Conservation (phyloP, 2,113 vertebrate genomes). For the Chlorodrepanis virens region DNA sequence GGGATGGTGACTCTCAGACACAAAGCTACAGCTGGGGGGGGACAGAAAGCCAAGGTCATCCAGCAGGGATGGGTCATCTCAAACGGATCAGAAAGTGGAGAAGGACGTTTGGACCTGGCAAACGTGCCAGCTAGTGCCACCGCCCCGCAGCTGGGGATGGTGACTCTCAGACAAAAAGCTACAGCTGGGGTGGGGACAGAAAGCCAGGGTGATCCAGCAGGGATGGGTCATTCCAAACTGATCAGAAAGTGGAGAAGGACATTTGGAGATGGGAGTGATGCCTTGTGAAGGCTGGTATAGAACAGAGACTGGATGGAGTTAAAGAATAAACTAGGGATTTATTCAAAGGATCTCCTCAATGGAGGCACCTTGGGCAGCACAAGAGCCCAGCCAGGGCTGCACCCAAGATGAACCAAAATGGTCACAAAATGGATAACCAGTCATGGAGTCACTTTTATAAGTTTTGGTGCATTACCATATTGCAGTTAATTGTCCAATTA, state of each 20-base stretch:
- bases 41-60: not conserved
- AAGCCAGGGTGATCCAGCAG: not conserved
- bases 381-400: not conserved
- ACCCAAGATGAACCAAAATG: not conserved
- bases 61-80: not conserved
- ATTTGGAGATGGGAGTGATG: not conserved
- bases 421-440: not conserved
- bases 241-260: no score
- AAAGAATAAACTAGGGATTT: not conserved
- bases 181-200: not conserved
- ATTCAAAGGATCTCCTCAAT: not conserved
- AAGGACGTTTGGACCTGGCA: not conserved
- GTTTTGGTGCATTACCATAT: not conserved
- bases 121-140: not conserved
- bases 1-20: fast-evolving
- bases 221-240: not conserved
- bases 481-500: not conserved
- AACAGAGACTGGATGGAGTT: not conserved
- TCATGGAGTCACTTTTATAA: not conserved
- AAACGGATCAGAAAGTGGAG: fast-evolving
- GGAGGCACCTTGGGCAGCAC: not conserved
- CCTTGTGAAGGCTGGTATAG: not conserved
- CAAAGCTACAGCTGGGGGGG: not conserved
- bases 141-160: fast-evolving
- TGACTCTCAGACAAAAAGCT: not conserved